A percentile compares a stretch with the other conserved stretches of the same genome.
Conservation (phyloP, 2,888 invertebrate genomes). For the Tachystola acroxantha region DNA sequence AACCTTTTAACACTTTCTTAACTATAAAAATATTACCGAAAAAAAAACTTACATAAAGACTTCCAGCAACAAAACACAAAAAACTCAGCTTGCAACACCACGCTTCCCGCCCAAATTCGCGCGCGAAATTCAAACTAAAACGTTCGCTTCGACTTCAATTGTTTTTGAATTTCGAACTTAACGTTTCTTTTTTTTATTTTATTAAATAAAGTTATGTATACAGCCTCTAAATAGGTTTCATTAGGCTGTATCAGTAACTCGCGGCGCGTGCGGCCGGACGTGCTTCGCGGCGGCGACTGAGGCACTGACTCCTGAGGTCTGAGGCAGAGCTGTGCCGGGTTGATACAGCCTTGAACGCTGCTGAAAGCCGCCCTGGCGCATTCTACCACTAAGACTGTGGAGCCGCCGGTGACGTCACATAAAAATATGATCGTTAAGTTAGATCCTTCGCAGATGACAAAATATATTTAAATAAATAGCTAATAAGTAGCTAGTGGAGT, state of each 20-base stretch:
- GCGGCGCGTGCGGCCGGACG: constrained; percentile 57
- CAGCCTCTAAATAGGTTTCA: constrained; percentile 61
- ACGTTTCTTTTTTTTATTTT: constrained; percentile 16
- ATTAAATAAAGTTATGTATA: constrained; percentile 28
- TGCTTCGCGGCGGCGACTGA: constrained; percentile 54
- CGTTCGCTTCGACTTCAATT: constrained; percentile 30
- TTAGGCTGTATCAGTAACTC: constrained; percentile 52
- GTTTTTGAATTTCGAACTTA: constrained; percentile 41
- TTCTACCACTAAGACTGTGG: constrained; percentile 25
- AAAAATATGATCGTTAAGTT: no score
- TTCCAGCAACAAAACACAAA: constrained; percentile 25
- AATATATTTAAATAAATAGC: no score
- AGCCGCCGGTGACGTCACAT: no score
- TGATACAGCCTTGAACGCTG: constrained; percentile 68
- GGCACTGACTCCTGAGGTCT: no score
- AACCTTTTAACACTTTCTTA: no score
- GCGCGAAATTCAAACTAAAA: constrained; percentile 37
- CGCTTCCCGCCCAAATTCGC: constrained; percentile 38
- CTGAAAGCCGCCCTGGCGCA: constrained; percentile 52
- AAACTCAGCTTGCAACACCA: constrained; percentile 35
- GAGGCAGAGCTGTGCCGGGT: constrained; percentile 19
- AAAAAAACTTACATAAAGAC: constrained; percentile 31
- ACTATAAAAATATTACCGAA: no score
- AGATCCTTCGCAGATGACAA: no score
- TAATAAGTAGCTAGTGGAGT: no score